Base-by-base conservation (phyloP, 2,113 vertebrate species). In the Ageneiosus marmoratus region DNA sequence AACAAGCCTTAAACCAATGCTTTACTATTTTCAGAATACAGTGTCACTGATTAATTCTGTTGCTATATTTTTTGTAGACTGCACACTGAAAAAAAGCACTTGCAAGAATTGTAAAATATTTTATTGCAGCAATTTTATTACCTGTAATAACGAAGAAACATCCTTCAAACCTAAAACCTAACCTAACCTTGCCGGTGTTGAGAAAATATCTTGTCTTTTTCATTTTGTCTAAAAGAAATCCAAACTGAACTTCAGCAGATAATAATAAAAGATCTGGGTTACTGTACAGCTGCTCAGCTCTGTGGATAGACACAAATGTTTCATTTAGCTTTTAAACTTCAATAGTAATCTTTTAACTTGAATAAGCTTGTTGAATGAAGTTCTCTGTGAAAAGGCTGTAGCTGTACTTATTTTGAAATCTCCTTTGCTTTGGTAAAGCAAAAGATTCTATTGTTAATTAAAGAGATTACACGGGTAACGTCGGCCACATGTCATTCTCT, bases 401-500 rank as follows among this genome's bases (percentile, higher is more conserved):
- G n/a, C 10, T n/a, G 6, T 7, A 27, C 32, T 8, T 75, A 51
- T 76, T 76, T 76, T 55, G 12, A 9, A 27, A 27, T 6, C 50
- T 37, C 10, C 32, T 76, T 34, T 55, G 50, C 4, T 34, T 74
- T 51, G 72, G 51, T 51, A 41, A 41, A 41, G 37, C 37, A 55
- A 75, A 34, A 37, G 29, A 34, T 50, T 75, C 16, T 37, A 24
- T 76, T 55, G 20, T 34, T 55, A 76, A 76, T 76, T 76, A 76
- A 76, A 76, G 50, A 55, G 73, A 53, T 55, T 76, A 76, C 18
- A 34, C 24, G 10, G 29, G 10, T 55, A 55, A 76, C 29, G 18
- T 37, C 24, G 73, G 73, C 50, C 29, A 76, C 29, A 76, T 76
- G 73, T 50, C 62, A 41, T 62, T n/a, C 69, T 74, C 41, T 82